phyloP scores from a whole-genome alignment of 1,140 invertebrate species.

The Bombus haemorrhoidalis region DNA sequence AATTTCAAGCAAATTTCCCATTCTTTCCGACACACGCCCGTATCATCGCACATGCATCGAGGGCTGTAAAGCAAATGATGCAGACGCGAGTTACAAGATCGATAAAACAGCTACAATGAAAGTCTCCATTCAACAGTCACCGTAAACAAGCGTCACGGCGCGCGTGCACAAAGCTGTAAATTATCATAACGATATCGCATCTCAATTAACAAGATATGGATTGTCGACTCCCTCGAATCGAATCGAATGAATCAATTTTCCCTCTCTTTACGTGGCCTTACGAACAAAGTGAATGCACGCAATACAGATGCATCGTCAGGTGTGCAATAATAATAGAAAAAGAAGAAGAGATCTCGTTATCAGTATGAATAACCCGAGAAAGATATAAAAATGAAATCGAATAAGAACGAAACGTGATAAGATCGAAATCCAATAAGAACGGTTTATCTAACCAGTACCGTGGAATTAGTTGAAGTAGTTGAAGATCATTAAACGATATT shows the following conservation, averaged over 20 bases:
- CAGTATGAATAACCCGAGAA: not conserved
- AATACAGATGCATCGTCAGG: not conserved
- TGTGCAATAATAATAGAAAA: not conserved
- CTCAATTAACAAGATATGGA: slow-evolving; percentile 12
- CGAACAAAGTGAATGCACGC: not conserved
- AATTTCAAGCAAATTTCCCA: no score
- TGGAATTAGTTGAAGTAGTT: no score
- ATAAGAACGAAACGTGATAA: not conserved
- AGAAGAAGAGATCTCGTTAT: not conserved
- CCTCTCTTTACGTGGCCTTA: not conserved
- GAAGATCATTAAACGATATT: not conserved
- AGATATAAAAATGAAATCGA: not conserved
- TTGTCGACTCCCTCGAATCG: no score
- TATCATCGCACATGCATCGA: not conserved
- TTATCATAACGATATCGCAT: not conserved
- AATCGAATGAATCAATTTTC: not conserved
- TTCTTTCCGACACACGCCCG: not conserved
- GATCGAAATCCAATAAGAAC: not conserved
- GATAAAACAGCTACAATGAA: slow-evolving; percentile 25
- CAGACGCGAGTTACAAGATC: slow-evolving; percentile 22
- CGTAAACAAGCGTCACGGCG: slow-evolving; percentile 11
- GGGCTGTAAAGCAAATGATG: not conserved
- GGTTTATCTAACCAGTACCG: not conserved
- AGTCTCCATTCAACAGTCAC: slow-evolving; percentile 33
- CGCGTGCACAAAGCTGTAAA: slow-evolving; percentile 8